Conservation (phyloP, 1,140 invertebrate genomes). For the Chelonus insularis region DNA sequence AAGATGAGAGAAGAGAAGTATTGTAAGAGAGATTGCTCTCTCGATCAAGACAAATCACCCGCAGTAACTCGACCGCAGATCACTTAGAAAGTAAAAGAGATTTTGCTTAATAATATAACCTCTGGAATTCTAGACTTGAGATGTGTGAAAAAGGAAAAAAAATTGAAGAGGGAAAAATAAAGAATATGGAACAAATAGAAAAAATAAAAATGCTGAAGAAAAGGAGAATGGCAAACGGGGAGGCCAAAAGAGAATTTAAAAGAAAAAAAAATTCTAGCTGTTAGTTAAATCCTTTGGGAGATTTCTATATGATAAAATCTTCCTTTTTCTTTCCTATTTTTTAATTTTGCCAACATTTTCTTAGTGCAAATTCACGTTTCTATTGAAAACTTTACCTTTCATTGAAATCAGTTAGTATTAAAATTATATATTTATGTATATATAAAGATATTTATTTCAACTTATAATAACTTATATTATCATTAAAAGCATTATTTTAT, state of each 20-base stretch:
- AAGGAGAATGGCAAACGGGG: neutral
- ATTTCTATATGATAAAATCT: slow-evolving; percentile 36
- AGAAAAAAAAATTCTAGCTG: slow-evolving; percentile 25
- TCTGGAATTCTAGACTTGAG: slow-evolving; percentile 5
- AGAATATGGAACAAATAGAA: neutral
- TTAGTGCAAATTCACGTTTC: too few species aligned
- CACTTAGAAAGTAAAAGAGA: neutral
- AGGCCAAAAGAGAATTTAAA: slow-evolving; percentile 21
- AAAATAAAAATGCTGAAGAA: neutral
- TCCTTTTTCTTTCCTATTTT: neutral
- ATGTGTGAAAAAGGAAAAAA: neutral
- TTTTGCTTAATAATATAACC: slow-evolving; percentile 15
- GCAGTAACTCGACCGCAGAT: slow-evolving; percentile 31
- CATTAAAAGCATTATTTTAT: too few species aligned
- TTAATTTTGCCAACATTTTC: neutral
- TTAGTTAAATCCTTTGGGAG: slow-evolving; percentile 32
- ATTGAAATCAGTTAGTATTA: too few species aligned
- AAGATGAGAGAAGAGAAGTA: neutral
- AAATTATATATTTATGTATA: too few species aligned
- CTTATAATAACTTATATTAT: too few species aligned
- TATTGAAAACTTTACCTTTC: too few species aligned
- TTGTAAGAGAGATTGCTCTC: neutral
- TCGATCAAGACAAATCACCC: slow-evolving; percentile 34
- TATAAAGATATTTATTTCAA: too few species aligned
- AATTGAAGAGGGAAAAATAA: neutral